Evolutionary conservation across 2,797 vertebrate genomes (phyloP), one percentile per base, ranked within the genome.

Genomic region (Pseudomugil gertrudae): DNA sequence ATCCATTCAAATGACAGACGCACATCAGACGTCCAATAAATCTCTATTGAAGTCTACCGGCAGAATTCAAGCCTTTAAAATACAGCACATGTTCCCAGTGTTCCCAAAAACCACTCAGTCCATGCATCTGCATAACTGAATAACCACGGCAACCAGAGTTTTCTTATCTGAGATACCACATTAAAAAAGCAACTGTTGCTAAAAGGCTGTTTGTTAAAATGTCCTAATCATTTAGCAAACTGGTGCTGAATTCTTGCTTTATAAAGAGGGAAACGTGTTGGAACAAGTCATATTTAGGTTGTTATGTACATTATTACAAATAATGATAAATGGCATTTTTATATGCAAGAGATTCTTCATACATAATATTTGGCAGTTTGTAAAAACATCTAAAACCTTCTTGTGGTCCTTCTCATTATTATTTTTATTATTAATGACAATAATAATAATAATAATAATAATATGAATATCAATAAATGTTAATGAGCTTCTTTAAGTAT

Each of bases 271-370:
- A 29, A 10, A 57, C 35, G 17, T 69, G 40, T 57, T 48, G 26
- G 30, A 78, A 69, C 35, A 64, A 48, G 43, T 45, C 36, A 33
- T 64, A 69, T 72, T 72, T 65, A 66, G 54, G 72, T 50, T 32
- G 3, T 30, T 30, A 32, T 32, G 4, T 8, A 50, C 58, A 13
- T 60, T 9, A 68, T 78, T 70, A 17, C 45, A 76, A 9, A 4
- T 51, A 63, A 32, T 33, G 8, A 35, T 57, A 47, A 68, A 67
- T 63, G n/a, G 55, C 54, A 66, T 13, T 56, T n/a, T 13, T 59
- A 9, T 33, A 29, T 45, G 9, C 6, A 23, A 15, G 26, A 27
- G 1, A 27, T 51, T 27, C 24, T 17, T 5, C 6, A 51, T 24
- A 8, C 2, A 27, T 27, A 27, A 14, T 26, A 24, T 27, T 51